phyloP scores from a whole-genome alignment of 2,888 invertebrate genomes.

The Pollenia labialis region DNA sequence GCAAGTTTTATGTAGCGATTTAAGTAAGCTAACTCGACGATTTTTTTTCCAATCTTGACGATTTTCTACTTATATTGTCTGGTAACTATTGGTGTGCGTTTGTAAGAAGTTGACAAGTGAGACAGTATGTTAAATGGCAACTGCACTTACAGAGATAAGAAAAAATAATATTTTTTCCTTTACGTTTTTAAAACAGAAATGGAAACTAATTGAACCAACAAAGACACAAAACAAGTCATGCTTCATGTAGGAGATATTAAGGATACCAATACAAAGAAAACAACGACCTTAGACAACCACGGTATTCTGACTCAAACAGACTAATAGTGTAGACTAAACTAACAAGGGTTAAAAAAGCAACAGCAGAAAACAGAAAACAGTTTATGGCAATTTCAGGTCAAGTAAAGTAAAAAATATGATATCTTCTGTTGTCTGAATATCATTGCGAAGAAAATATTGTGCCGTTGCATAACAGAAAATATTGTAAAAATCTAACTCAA shows the following conservation, averaged over 20 bases:
- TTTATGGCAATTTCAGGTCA: constrained; percentile 15
- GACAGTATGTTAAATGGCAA: constrained; percentile 65
- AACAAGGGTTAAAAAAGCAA: neutral
- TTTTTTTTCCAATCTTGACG: no score
- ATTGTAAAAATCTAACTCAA: neutral
- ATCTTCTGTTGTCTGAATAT: neutral
- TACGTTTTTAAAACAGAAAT: constrained; percentile 57
- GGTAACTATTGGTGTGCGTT: neutral
- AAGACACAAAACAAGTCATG: constrained; percentile 44
- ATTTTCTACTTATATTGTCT: no score
- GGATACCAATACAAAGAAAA: constrained; percentile 18
- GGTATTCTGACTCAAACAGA: constrained; percentile 16
- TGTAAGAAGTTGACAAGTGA: constrained; percentile 19
- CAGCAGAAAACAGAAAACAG: constrained; percentile 8
- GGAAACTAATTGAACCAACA: constrained; percentile 69
- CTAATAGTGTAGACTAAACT: neutral
- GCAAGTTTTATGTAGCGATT: no score
- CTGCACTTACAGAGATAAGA: constrained; percentile 71
- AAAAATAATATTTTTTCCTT: constrained; percentile 40
- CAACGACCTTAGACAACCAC: constrained; percentile 2
- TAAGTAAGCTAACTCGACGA: no score
- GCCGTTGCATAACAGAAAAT: neutral
- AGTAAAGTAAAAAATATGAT: constrained; percentile 26
- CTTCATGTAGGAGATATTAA: constrained; percentile 25
- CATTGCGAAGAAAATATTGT: neutral